Conservation (phyloP, 2,113 vertebrate species). For the Stegastes partitus region DNA sequence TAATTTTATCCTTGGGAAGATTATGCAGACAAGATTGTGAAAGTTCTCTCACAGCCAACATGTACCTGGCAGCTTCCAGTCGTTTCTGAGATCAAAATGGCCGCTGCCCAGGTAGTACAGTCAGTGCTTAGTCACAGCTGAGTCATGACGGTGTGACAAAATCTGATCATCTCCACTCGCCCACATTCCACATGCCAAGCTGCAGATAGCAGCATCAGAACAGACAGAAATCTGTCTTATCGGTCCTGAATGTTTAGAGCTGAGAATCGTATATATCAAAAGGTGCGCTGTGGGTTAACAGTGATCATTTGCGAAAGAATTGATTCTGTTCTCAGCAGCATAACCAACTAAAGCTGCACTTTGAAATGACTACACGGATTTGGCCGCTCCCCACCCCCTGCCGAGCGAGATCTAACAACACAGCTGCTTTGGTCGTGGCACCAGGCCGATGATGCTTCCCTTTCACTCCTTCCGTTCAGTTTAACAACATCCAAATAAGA, state of each 20-base stretch:
- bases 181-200: conserved; percentile 72
- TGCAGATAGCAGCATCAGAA: conserved; percentile 42
- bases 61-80: conserved; percentile 61
- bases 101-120: conserved; percentile 70
- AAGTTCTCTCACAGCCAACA: conserved; percentile 43
- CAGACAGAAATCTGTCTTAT: conserved; percentile 23
- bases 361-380: conserved; percentile 53
- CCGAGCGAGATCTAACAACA: conserved; percentile 58
- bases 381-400: conserved; percentile 25
- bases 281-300: conserved; percentile 24
- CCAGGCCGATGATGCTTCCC: conserved; percentile 9
- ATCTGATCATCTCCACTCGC: conserved; percentile 66
- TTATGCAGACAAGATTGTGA: conserved; percentile 62
- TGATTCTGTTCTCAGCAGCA: conserved; percentile 16
- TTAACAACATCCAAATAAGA: conserved; percentile 38
- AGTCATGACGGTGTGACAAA: conserved; percentile 74
- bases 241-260: conserved; percentile 15
- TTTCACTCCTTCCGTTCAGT: conserved; percentile 51
- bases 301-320: conserved; percentile 32
- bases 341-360: conserved; percentile 45
- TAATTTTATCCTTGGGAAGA: conserved; percentile 66
- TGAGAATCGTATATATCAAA: neutral
- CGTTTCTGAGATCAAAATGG: conserved; percentile 67
- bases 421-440: conserved; percentile 46
- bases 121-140: conserved; percentile 70